Evolutionary conservation across 53 echinoderm and acorn worm genomes (phyloP).

Genomic region (Apostichopus leukothele): DNA sequence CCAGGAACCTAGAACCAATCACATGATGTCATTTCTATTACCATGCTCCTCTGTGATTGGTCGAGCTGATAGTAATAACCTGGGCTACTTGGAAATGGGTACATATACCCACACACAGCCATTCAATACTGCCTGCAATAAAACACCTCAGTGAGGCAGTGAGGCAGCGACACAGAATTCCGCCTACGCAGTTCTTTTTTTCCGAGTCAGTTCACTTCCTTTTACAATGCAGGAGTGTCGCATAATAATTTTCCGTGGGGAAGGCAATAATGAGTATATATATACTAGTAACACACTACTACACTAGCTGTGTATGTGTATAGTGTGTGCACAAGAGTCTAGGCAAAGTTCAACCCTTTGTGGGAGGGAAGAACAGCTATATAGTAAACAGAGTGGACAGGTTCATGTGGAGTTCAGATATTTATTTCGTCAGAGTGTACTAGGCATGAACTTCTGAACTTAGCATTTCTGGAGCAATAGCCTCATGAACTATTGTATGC

Average conservation of each 20-base stretch:
- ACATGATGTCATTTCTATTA: not conserved
- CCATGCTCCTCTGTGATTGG: not conserved
- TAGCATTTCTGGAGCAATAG: not conserved
- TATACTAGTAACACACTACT: too few relatives aligned
- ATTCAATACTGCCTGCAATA: not conserved
- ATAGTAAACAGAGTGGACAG: slow-evolving; percentile 18
- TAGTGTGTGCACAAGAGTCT: not conserved
- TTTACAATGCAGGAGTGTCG: not conserved
- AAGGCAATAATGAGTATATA: not conserved
- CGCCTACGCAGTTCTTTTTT: not conserved
- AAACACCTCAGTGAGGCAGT: not conserved
- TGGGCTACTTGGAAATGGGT: not conserved
- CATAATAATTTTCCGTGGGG: not conserved
- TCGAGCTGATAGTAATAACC: not conserved
- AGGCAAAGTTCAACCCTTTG: slow-evolving; percentile 13
- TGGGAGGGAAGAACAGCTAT: not conserved
- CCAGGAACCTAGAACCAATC: not conserved
- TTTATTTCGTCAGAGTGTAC: not conserved
- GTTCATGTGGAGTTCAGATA: slow-evolving; percentile 29
- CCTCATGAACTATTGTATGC: not conserved
- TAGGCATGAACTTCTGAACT: not conserved
- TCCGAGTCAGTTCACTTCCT: not conserved
- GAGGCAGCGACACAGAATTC: not conserved
- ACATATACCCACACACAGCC: not conserved
- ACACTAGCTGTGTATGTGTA: not conserved